Evolutionary conservation across 2,888 invertebrate species (phyloP).

Genomic region (Coleophora deauratella): DNA sequence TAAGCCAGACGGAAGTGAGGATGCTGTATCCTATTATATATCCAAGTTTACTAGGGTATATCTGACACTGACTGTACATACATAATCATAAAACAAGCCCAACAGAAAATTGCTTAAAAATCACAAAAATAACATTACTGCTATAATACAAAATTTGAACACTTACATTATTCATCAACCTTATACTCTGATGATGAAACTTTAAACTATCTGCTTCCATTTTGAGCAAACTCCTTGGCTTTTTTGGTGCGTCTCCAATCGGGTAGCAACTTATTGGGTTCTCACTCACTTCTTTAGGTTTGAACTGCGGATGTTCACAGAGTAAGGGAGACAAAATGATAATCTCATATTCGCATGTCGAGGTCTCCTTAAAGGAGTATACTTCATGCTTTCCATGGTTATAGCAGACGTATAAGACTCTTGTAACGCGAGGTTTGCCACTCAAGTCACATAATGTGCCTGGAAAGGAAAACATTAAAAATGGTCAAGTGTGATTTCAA

Average conservation of each 20-base stretch:
- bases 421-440: conserved; percentile 85
- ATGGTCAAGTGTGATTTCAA: background rate
- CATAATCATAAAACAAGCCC: too few species aligned
- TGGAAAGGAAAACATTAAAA: conserved; percentile 27
- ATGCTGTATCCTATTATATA: too few species aligned
- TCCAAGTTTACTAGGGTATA: too few species aligned
- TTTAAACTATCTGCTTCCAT: conserved; percentile 83
- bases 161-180: conserved; percentile 45
- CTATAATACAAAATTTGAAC: too few species aligned
- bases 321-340: conserved; percentile 90
- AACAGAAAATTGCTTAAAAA: too few species aligned
- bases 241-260: conserved; percentile 77
- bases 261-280: conserved; percentile 84
- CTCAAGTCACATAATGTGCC: conserved; percentile 92
- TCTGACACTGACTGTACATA: too few species aligned
- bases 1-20: too few species aligned
- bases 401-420: conserved; percentile 91
- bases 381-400: conserved; percentile 92
- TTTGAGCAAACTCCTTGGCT: conserved; percentile 81
- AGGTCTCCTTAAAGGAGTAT: conserved; percentile 92
- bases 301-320: conserved; percentile 92
- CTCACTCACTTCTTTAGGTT: conserved; percentile 84
- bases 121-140: too few species aligned
- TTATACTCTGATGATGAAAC: conserved; percentile 76
- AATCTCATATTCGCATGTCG: conserved; percentile 95